A percentile compares a stretch with the other conserved stretches of the same genome.
Conservation (phyloP, 1,140 invertebrate species). For the Musca domestica region DNA sequence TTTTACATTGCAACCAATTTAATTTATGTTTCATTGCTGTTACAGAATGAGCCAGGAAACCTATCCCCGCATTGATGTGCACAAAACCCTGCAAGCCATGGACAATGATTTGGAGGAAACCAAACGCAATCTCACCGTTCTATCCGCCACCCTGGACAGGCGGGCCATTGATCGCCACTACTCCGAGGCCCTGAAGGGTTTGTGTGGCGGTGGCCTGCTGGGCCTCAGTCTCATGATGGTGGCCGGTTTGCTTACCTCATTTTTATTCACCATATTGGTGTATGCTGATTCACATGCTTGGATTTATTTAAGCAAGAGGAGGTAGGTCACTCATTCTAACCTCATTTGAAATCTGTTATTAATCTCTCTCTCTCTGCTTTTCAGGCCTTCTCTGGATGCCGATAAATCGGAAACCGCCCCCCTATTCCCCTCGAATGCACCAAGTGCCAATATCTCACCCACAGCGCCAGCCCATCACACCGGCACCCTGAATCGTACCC, state of each 20-base stretch:
- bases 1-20: not conserved
- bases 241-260: slow-evolving; percentile 69
- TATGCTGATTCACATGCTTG: slow-evolving; percentile 95
- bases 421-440: slow-evolving; percentile 49
- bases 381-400: slow-evolving; percentile 41
- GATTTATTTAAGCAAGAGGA: slow-evolving; percentile 85
- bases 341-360: not conserved
- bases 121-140: slow-evolving; percentile 44
- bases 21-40: not conserved
- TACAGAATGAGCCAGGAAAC: slow-evolving; percentile 49
- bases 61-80: slow-evolving; percentile 49
- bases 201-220: slow-evolving; percentile 70
- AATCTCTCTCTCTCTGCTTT: not conserved
- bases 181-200: slow-evolving; percentile 63
- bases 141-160: slow-evolving; percentile 68
- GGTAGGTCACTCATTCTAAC: not conserved
- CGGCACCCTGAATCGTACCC: slow-evolving; percentile 51
- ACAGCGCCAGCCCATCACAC: slow-evolving; percentile 42
- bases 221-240: slow-evolving; percentile 76
- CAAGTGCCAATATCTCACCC: slow-evolving; percentile 49
- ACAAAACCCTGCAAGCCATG: slow-evolving; percentile 42
- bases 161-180: slow-evolving; percentile 70
- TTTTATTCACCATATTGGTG: slow-evolving; percentile 84
- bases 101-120: slow-evolving; percentile 46
- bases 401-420: slow-evolving; percentile 48